These are phyloP conservation scores for Halocynthia aurantium DNA, from an alignment of 23 tunicate species.

Conservation along the genomic window DNA sequence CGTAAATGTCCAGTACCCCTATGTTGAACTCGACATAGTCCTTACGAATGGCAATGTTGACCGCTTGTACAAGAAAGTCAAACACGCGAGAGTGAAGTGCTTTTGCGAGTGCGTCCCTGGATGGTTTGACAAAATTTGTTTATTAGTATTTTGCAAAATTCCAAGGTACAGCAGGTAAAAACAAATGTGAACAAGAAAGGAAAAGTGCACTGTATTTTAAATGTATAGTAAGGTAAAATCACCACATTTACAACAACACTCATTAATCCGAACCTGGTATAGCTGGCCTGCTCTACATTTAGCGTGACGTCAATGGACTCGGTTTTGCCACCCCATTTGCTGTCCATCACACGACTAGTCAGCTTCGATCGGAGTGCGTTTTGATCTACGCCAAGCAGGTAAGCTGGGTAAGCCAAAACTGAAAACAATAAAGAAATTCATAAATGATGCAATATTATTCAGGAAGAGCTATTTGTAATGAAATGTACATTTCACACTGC, in stretches of 20 bases:
- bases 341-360: slow-evolving; percentile 85
- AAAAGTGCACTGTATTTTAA: neutral
- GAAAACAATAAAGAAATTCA: slow-evolving; percentile 3
- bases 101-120: slow-evolving; percentile 85
- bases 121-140: neutral
- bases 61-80: slow-evolving; percentile 77
- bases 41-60: slow-evolving; percentile 88
- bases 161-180: too few species aligned
- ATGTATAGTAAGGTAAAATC: neutral
- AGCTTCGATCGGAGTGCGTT: slow-evolving; percentile 66
- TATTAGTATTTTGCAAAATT: too few species aligned
- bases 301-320: slow-evolving; percentile 82
- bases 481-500: too few species aligned
- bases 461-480: neutral
- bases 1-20: slow-evolving; percentile 95
- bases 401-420: slow-evolving; percentile 88
- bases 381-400: slow-evolving; percentile 75
- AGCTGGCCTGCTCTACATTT: slow-evolving; percentile 86
- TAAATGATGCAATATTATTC: neutral
- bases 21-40: slow-evolving; percentile 82
- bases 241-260: neutral
- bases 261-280: slow-evolving; percentile 37
- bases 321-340: slow-evolving; percentile 92
- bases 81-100: slow-evolving; percentile 82
- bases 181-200: too few species aligned